phyloP scores from a whole-genome alignment of 2,797 vertebrate species.

The Pristis pectinata region DNA sequence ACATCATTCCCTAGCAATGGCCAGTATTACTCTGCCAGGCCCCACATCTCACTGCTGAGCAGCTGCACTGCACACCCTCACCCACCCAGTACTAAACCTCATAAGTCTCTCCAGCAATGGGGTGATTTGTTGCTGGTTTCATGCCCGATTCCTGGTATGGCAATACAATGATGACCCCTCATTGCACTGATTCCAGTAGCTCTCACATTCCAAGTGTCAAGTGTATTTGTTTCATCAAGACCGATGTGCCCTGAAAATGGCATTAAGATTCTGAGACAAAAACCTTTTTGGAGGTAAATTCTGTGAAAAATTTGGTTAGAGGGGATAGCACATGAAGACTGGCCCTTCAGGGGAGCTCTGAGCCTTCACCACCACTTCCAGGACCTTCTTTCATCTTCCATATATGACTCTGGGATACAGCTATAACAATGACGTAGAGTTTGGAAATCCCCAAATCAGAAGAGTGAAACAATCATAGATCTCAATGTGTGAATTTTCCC shows the following conservation, averaged over 20 bases:
- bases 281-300: neutral
- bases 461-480: neutral
- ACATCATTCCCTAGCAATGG: no score
- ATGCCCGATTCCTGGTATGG: no score
- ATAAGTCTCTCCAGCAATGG: no score
- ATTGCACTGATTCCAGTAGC: no score
- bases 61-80: no score
- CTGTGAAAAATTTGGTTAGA: neutral
- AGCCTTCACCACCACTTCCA: neutral
- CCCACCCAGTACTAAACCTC: no score
- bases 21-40: no score
- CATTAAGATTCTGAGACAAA: neutral
- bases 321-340: neutral
- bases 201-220: no score
- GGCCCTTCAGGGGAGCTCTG: neutral
- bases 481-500: neutral
- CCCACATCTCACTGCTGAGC: no score
- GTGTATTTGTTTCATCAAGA: neutral
- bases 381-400: neutral
- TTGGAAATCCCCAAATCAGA: neutral
- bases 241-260: neutral
- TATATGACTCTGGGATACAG: neutral
- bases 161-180: no score
- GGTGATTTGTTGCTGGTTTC: no score
- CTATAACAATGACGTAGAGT: no score